phyloP scores from a whole-genome alignment of 92 coral and sea anemone species.

The Galaxea fascicularis region DNA sequence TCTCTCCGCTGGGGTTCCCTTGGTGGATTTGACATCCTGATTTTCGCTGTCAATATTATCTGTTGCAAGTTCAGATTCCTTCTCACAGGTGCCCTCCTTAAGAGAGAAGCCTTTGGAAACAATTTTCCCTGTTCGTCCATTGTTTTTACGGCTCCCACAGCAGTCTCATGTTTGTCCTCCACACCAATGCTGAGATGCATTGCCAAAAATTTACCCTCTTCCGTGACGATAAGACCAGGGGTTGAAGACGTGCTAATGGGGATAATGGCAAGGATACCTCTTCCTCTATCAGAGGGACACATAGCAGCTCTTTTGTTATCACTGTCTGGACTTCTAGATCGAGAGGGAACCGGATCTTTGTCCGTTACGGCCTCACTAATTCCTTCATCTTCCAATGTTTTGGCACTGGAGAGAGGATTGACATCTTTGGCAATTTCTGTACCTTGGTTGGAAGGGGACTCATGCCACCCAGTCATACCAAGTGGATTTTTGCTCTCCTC shows the following conservation, averaged over 20 bases:
- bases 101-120: neutral
- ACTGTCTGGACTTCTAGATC: neutral
- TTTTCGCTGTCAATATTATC: neutral
- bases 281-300: constrained; percentile 26
- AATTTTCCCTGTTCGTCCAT: neutral
- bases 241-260: neutral
- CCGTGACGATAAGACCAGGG: constrained; percentile 39
- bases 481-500: neutral
- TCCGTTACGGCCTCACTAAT: neutral
- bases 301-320: no score
- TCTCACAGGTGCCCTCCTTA: neutral
- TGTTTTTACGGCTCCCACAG: neutral
- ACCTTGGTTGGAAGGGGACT: neutral
- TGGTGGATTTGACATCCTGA: neutral
- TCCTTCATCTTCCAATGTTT: neutral
- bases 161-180: neutral
- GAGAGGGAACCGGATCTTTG: neutral
- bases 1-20: neutral
- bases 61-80: no score
- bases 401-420: neutral
- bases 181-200: no score
- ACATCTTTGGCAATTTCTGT: no score
- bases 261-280: neutral
- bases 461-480: neutral
- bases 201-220: constrained; percentile 38